Percentiles rank a stretch among this genome's conserved stretches.
Evolutionary conservation across 2,888 invertebrate species (phyloP).

Genomic region (Morpho helenor): DNA sequence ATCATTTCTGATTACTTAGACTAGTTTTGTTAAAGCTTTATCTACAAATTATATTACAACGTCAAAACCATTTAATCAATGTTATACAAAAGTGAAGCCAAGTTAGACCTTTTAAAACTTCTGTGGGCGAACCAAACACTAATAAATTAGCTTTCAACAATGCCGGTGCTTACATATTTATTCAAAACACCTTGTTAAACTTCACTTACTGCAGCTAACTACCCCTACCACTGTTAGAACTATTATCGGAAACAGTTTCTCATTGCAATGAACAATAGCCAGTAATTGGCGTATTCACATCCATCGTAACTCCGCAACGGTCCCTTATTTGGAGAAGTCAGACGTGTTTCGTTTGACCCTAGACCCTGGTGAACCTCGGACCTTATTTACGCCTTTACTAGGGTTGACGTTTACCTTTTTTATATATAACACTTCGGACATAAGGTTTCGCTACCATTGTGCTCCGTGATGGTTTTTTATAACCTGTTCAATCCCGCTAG

Average conservation of each 20-base stretch:
- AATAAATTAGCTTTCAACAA: constrained; percentile 13
- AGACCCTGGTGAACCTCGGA: constrained; percentile 21
- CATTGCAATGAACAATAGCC: constrained; percentile 30
- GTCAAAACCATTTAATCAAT: no score
- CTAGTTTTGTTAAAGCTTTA: no score
- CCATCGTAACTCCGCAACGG: constrained; percentile 12
- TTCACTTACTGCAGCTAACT: constrained; percentile 8
- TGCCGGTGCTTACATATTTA: constrained; percentile 9
- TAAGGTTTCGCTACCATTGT: no score
- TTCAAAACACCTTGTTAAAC: constrained; percentile 13
- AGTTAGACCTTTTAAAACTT: constrained; percentile 5
- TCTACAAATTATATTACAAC: no score
- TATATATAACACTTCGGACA: background rate
- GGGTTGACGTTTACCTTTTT: constrained; percentile 1
- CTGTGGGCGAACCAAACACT: constrained; percentile 7
- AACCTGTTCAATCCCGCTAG: no score
- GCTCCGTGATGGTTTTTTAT: no score
- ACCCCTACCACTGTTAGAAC: constrained; percentile 15
- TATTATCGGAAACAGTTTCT: constrained; percentile 15
- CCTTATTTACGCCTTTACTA: constrained; percentile 14
- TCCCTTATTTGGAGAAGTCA: constrained; percentile 26
- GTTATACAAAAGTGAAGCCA: background rate
- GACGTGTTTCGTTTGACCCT: constrained; percentile 25
- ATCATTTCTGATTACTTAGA: no score
- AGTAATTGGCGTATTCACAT: constrained; percentile 31